phyloP scores from a whole-genome alignment of 2,888 invertebrate genomes.

The Lithodes maja region DNA sequence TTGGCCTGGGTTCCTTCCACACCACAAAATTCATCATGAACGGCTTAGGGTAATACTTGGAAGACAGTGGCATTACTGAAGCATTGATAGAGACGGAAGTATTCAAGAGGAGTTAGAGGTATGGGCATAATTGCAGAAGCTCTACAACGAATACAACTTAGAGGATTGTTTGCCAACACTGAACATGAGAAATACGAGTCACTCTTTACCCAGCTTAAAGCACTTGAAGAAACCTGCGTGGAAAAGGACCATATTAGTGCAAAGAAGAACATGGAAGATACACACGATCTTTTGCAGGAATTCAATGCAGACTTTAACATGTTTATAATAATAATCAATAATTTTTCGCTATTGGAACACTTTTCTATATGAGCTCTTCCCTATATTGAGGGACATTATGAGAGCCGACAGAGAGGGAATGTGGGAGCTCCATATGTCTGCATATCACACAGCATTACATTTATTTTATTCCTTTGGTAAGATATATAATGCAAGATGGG shows the following conservation, averaged over 20 bases:
- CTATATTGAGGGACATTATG: conserved; percentile 20
- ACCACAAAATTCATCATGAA: neutral
- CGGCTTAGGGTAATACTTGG: neutral
- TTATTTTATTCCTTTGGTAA: conserved; percentile 5
- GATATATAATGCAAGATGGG: conserved; percentile 27
- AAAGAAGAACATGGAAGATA: neutral
- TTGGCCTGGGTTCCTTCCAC: conserved; percentile 19
- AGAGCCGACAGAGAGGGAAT: conserved; percentile 23
- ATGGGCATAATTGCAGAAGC: neutral
- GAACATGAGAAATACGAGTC: conserved; percentile 9
- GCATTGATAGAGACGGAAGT: too few relatives aligned
- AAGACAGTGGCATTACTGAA: too few relatives aligned
- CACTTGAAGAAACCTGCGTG: conserved; percentile 4
- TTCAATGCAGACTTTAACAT: conserved; percentile 24
- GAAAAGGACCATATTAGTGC: conserved; percentile 9
- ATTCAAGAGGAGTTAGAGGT: conserved; percentile 13
- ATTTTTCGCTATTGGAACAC: conserved; percentile 17
- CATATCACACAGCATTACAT: conserved; percentile 3
- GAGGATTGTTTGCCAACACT: conserved; percentile 9
- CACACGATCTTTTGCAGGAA: conserved; percentile 15
- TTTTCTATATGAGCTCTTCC: conserved; percentile 27
- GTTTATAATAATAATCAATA: neutral
- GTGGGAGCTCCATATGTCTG: conserved; percentile 32
- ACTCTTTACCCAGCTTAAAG: conserved; percentile 10
- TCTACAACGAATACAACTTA: conserved; percentile 7